phyloP scores from a whole-genome alignment of 2,797 vertebrate genomes.

The Mormyrus hasselquistii region DNA sequence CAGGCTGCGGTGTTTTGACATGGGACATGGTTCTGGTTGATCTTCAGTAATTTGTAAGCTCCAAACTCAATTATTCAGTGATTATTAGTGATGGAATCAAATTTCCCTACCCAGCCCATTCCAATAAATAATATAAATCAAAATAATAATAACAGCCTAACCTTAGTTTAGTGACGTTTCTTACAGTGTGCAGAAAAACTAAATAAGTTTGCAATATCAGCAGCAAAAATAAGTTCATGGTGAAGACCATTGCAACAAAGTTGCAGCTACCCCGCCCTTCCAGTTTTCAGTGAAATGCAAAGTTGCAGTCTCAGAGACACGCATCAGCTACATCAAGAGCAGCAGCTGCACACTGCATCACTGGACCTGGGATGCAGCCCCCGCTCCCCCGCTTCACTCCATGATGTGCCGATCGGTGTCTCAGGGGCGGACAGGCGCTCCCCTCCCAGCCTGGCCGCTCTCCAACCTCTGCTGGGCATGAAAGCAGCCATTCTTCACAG shows the following conservation, averaged over 20 bases:
- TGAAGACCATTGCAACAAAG: neutral
- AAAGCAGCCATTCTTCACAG: slow-evolving; percentile 13
- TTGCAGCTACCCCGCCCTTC: neutral
- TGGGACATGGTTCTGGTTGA: neutral
- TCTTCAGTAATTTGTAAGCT: neutral
- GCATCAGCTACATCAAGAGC: neutral
- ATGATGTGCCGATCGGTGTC: neutral
- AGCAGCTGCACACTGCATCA: neutral
- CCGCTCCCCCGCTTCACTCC: neutral
- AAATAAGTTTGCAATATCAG: neutral
- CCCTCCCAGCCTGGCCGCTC: neutral
- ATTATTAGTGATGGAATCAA: neutral
- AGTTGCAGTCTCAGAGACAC: neutral
- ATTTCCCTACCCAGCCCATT: neutral
- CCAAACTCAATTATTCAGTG: neutral
- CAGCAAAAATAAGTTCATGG: neutral
- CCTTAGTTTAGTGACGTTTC: neutral
- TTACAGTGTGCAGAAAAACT: neutral
- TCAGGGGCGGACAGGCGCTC: neutral
- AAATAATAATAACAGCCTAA: neutral
- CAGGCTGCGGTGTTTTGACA: neutral
- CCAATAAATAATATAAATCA: neutral
- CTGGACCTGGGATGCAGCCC: neutral
- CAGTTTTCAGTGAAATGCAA: neutral
- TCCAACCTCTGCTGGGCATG: slow-evolving; percentile 3